phyloP scores from a whole-genome alignment of 1,140 invertebrate genomes.

The Drosophila pallidifrons region DNA sequence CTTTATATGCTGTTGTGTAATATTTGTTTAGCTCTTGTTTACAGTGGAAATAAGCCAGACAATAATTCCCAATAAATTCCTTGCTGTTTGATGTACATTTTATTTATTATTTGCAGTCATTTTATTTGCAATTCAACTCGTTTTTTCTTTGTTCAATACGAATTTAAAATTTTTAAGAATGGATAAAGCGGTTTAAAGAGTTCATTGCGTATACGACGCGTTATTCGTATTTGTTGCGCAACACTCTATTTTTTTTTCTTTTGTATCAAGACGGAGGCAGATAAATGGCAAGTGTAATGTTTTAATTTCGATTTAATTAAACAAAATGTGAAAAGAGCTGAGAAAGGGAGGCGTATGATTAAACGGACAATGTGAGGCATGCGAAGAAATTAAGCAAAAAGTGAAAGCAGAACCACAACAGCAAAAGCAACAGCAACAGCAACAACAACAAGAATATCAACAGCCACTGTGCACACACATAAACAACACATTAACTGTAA shows the following conservation, averaged over 20 bases:
- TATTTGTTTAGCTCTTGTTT: not conserved
- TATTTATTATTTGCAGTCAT: conserved; percentile 11
- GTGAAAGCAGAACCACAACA: conserved; percentile 27
- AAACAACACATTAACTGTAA: conserved; percentile 26
- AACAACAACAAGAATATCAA: conserved; percentile 5
- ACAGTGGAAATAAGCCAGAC: conserved; percentile 1
- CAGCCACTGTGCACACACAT: conserved; percentile 8
- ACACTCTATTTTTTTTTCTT: not conserved
- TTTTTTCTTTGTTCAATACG: not conserved
- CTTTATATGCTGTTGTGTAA: not conserved
- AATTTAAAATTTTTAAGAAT: conserved; percentile 16
- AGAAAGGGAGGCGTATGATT: not conserved
- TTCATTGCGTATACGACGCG: conserved; percentile 17
- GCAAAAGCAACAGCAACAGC: not conserved
- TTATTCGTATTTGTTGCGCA: conserved; percentile 19
- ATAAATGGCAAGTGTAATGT: conserved; percentile 17
- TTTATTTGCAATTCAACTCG: conserved; percentile 9
- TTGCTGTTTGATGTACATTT: conserved; percentile 8
- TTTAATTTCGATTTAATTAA: conserved; percentile 46
- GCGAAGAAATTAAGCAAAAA: conserved; percentile 16
- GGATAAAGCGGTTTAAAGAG: conserved; percentile 16
- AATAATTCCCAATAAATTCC: not conserved
- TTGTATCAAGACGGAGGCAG: conserved; percentile 3
- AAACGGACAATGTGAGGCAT: conserved; percentile 5
- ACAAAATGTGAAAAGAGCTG: conserved; percentile 10